Evolutionary conservation across 2,113 vertebrate species (phyloP).

Genomic region (Falcunculus frontatus): DNA sequence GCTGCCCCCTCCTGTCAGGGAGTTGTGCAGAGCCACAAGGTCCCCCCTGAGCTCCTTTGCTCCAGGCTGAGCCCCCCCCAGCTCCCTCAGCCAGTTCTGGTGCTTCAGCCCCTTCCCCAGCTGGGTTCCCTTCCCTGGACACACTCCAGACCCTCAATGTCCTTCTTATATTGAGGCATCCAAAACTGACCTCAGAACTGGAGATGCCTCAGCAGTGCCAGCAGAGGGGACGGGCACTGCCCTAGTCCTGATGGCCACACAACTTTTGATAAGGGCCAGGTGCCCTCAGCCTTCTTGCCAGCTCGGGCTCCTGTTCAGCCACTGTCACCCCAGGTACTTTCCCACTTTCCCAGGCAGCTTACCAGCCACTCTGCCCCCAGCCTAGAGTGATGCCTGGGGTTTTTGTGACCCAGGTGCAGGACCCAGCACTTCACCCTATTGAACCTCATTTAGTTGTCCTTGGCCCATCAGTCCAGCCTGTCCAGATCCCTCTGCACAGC

Average conservation of each 20-base stretch:
- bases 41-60: neutral
- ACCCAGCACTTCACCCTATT: neutral
- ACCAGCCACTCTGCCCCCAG: neutral
- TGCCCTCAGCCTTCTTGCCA: neutral
- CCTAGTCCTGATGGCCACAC: neutral
- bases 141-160: neutral
- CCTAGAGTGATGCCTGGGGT: fast-evolving
- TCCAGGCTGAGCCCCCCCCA: too few species aligned
- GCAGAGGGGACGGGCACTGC: neutral
- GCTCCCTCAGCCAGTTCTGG: neutral
- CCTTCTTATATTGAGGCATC: neutral
- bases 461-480: neutral
- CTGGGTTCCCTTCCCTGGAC: neutral
- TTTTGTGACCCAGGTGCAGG: neutral
- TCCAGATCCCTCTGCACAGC: neutral
- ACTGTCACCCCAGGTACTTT: neutral
- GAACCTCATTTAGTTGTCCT: neutral
- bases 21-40: neutral
- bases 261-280: neutral
- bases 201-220: neutral
- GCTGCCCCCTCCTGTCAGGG: neutral
- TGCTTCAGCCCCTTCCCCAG: neutral
- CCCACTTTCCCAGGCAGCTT: neutral
- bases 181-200: neutral
- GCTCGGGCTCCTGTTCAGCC: neutral